A percentile compares a stretch with the other conserved stretches of the same genome.
Evolutionary conservation across 1,140 invertebrate genomes (phyloP).

Genomic region (Eulimnadia texana): DNA sequence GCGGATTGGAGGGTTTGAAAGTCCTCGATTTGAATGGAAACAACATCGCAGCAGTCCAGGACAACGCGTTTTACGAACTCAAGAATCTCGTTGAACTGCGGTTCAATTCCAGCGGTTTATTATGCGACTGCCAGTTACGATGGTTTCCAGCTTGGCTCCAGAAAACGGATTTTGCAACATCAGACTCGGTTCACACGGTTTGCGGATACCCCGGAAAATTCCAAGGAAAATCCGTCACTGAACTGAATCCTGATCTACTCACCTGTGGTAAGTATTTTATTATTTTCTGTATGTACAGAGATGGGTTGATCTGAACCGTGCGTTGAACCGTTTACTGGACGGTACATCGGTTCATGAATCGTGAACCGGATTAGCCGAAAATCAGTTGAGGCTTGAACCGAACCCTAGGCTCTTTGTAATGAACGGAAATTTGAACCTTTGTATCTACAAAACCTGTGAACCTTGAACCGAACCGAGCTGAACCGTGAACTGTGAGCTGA

Average conservation of each 20-base stretch:
- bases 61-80: slow-evolving; percentile 48
- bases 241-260: slow-evolving; percentile 50
- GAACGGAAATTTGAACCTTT: too few relatives aligned
- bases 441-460: too few relatives aligned
- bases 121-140: slow-evolving; percentile 66
- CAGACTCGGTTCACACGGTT: slow-evolving; percentile 35
- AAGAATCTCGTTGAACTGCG: slow-evolving; percentile 38
- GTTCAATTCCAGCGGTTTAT: slow-evolving; percentile 52
- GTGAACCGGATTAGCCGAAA: too few relatives aligned
- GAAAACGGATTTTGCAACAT: slow-evolving; percentile 33
- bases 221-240: slow-evolving; percentile 46
- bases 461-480: too few relatives aligned
- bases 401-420: too few relatives aligned
- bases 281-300: too few relatives aligned
- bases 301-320: too few relatives aligned
- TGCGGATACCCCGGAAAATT: slow-evolving; percentile 65
- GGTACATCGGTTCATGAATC: too few relatives aligned
- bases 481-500: too few relatives aligned
- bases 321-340: too few relatives aligned
- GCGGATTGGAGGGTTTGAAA: slow-evolving; percentile 48
- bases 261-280: slow-evolving; percentile 49
- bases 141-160: slow-evolving; percentile 63
- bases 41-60: slow-evolving; percentile 65
- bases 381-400: too few relatives aligned
- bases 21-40: slow-evolving; percentile 61